Conservation (phyloP, 2,888 invertebrate species). For the Cosmopolites sordidus region DNA sequence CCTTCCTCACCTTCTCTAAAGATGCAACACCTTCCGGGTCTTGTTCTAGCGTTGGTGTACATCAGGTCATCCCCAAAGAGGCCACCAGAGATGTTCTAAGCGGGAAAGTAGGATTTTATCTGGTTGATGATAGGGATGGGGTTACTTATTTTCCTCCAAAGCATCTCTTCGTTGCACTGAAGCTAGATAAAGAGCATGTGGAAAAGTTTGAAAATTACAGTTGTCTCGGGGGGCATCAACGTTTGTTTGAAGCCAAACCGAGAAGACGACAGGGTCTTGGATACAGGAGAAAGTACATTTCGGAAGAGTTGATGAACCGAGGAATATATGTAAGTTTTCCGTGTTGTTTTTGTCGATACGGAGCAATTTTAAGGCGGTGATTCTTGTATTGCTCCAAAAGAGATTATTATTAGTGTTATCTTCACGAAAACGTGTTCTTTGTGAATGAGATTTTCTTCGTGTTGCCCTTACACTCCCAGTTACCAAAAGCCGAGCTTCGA, state of each 20-base stretch:
- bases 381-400: no score
- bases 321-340: slow-evolving; percentile 40
- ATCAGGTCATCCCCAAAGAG: slow-evolving; percentile 72
- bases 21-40: neutral
- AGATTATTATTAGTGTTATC: no score
- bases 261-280: slow-evolving; percentile 35
- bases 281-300: slow-evolving; percentile 39
- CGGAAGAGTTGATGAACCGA: slow-evolving; percentile 38
- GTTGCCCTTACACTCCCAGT: no score
- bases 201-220: slow-evolving; percentile 42
- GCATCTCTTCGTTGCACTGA: slow-evolving; percentile 70
- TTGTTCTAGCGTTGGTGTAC: slow-evolving; percentile 51
- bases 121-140: slow-evolving; percentile 62
- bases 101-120: slow-evolving; percentile 70
- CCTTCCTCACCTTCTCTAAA: neutral
- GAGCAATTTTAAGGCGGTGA: no score
- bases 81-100: slow-evolving; percentile 70
- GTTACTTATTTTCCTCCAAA: slow-evolving; percentile 69
- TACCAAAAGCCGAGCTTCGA: no score
- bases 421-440: no score
- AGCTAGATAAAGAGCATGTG: slow-evolving; percentile 58
- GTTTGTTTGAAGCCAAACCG: slow-evolving; percentile 36
- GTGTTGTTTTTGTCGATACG: no score
- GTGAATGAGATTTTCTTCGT: no score
- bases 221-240: slow-evolving; percentile 43